These are phyloP conservation scores for Hippocampus abdominalis DNA, from an alignment of 2,113 vertebrate species.

Conservation along the genomic window DNA sequence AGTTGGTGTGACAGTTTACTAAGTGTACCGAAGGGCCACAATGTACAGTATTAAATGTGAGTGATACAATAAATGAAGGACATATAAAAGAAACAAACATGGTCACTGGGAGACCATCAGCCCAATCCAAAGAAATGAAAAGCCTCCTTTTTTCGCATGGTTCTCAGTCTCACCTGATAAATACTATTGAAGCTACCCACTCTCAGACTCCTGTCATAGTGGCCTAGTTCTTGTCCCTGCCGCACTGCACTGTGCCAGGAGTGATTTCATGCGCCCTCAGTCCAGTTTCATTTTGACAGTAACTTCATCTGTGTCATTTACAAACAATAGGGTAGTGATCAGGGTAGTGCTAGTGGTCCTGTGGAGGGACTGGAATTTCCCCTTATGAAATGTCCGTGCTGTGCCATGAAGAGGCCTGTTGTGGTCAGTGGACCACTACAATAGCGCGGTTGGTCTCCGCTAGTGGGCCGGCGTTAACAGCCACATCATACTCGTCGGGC, in stretches of 20 bases:
- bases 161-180: neutral
- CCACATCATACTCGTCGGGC: neutral
- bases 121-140: neutral
- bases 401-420: slow-evolving; percentile 18
- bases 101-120: too few species aligned
- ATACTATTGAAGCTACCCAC: too few species aligned
- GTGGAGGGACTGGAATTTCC: slow-evolving; percentile 10
- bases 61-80: neutral
- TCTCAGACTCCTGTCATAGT: neutral
- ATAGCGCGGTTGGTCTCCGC: neutral
- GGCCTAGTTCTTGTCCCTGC: neutral
- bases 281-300: neutral
- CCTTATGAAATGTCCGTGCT: slow-evolving; percentile 17
- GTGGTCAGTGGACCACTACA: neutral
- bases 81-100: neutral
- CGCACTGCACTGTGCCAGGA: neutral
- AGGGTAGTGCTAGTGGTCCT: neutral
- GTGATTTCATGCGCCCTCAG: neutral
- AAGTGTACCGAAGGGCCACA: neutral
- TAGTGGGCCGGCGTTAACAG: neutral
- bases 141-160: neutral
- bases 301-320: neutral
- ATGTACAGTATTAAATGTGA: neutral
- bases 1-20: neutral
- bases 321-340: neutral